These are phyloP conservation scores for Camptogramma bilineatum DNA, from an alignment of 2,888 invertebrate species.

Conservation along the genomic window DNA sequence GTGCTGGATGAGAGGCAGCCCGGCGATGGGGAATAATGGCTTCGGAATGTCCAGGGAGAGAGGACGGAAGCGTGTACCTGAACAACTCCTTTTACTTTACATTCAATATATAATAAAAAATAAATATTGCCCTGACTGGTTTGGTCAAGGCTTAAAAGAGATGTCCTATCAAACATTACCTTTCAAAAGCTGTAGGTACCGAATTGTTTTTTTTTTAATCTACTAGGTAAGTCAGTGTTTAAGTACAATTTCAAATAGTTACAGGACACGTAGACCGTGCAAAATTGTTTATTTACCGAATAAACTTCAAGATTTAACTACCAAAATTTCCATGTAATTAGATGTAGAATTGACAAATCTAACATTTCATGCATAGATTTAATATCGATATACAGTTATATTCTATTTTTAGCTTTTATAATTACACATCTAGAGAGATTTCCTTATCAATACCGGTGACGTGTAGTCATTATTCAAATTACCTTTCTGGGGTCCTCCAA, in stretches of 20 bases:
- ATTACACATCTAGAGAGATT: conserved; percentile 11
- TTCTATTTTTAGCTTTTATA: not conserved
- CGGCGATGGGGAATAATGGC: conserved; percentile 98
- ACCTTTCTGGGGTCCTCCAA: conserved; percentile 98
- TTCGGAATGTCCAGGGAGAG: conserved; percentile 98
- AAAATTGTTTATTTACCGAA: conserved; percentile 10
- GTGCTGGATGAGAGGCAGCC: conserved; percentile 97
- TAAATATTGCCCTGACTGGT: too few relatives aligned
- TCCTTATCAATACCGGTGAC: conserved; percentile 59
- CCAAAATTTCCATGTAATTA: not conserved
- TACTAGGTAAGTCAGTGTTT: not conserved
- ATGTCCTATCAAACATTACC: too few relatives aligned
- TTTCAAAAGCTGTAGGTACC: too few relatives aligned
- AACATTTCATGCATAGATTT: not conserved
- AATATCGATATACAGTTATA: not conserved
- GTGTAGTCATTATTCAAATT: conserved; percentile 47
- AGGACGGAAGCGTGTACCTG: conserved; percentile 98
- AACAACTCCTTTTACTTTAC: conserved; percentile 17
- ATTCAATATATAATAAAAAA: too few relatives aligned
- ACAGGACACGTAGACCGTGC: conserved; percentile 13
- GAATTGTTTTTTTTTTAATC: too few relatives aligned
- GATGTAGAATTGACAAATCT: not conserved
- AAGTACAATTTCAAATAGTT: not conserved
- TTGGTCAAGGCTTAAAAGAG: too few relatives aligned
- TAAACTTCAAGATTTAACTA: conserved; percentile 13